Conservation (phyloP, 2,797 vertebrate species). For the Falco biarmicus region DNA sequence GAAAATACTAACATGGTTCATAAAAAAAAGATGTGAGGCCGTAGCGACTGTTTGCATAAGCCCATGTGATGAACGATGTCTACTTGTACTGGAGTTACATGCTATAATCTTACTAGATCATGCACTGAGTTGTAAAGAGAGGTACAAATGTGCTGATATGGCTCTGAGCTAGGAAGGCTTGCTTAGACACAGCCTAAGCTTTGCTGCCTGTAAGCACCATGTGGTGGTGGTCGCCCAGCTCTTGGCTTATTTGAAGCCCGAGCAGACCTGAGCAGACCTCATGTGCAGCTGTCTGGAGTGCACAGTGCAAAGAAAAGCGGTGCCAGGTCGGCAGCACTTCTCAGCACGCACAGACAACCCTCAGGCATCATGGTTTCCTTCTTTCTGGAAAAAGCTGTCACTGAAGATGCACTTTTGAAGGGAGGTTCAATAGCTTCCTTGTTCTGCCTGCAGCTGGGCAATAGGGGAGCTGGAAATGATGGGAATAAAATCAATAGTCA, state of each 20-base stretch:
- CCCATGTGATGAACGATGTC: not conserved
- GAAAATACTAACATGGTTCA: conserved; percentile 3
- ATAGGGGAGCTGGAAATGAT: not conserved
- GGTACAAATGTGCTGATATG: not conserved
- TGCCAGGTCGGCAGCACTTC: not conserved
- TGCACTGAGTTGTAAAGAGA: not conserved
- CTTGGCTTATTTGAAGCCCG: not conserved
- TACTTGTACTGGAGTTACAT: not conserved
- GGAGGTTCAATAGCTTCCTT: not conserved
- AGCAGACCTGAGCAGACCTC: not conserved
- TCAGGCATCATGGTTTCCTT: not conserved
- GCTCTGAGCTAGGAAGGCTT: not conserved
- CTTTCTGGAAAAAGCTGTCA: not conserved
- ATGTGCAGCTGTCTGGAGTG: too few relatives aligned
- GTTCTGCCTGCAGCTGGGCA: not conserved
- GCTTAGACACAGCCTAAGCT: not conserved
- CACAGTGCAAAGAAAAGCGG: not conserved
- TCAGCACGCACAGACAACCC: not conserved
- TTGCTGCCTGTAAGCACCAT: not conserved
- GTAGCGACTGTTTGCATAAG: not conserved
- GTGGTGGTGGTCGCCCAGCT: not conserved
- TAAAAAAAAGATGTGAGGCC: not conserved
- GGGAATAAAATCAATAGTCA: not conserved
- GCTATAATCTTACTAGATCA: not conserved
- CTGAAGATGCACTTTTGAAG: not conserved